Percentiles rank a stretch among this genome's conserved stretches.
Evolutionary conservation across 2,888 invertebrate genomes (phyloP).

Genomic region (Dynastes maya): DNA sequence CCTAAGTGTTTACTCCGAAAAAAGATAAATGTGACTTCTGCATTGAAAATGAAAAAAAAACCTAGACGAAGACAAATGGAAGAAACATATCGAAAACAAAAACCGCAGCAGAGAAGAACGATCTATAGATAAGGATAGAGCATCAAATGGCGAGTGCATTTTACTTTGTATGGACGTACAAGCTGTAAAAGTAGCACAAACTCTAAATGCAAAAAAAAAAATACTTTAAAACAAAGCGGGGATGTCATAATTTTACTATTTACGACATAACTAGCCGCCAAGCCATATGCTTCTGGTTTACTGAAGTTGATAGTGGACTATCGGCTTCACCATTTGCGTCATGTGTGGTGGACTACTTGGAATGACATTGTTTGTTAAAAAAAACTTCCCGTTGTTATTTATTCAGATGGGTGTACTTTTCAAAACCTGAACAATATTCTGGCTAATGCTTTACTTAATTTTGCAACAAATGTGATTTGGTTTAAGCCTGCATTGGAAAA

Average conservation of each 20-base stretch:
- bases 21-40: too few relatives aligned
- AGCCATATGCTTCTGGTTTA: not conserved
- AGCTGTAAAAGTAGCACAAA: too few relatives aligned
- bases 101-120: too few relatives aligned
- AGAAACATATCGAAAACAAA: too few relatives aligned
- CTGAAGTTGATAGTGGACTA: not conserved
- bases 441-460: constrained; percentile 3
- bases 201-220: too few relatives aligned
- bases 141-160: not conserved
- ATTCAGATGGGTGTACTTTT: too few relatives aligned
- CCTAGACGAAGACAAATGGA: too few relatives aligned
- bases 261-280: not conserved
- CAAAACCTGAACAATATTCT: not conserved
- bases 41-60: too few relatives aligned
- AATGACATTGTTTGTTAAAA: not conserved
- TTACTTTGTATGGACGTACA: not conserved
- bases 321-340: not conserved
- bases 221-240: too few relatives aligned
- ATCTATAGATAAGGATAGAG: not conserved
- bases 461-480: constrained; percentile 50
- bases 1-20: not conserved
- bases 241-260: too few relatives aligned
- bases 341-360: constrained; percentile 1
- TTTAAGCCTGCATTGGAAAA: constrained; percentile 54
- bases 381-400: not conserved